phyloP scores from a whole-genome alignment of 1,140 invertebrate genomes.

The Nilaparvata lugens region DNA sequence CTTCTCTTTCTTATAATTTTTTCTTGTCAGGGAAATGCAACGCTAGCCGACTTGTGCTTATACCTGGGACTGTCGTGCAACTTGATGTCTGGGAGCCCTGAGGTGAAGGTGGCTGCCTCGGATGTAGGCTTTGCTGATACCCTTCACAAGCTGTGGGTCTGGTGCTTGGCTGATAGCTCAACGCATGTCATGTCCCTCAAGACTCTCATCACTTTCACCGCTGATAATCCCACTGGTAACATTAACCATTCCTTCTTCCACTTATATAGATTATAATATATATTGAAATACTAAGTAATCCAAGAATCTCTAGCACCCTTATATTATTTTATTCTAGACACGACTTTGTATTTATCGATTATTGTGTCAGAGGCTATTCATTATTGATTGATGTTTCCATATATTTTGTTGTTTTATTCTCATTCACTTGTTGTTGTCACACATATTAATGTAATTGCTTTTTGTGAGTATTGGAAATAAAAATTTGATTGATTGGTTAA shows the following conservation, averaged over 20 bases:
- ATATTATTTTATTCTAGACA: no score
- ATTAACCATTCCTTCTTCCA: background rate
- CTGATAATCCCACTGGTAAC: conserved; percentile 39
- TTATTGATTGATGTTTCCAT: no score
- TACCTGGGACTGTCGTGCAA: conserved; percentile 42
- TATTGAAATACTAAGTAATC: no score
- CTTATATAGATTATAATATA: no score
- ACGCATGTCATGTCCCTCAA: conserved; percentile 37
- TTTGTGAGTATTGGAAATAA: no score
- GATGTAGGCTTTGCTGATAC: conserved; percentile 40
- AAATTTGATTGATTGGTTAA: no score
- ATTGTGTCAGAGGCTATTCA: no score
- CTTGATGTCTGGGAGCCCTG: conserved; percentile 36
- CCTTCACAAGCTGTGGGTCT: conserved; percentile 45
- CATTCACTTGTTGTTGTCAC: no score
- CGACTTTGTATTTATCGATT: no score
- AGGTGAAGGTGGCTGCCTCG: conserved; percentile 36
- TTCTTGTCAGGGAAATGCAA: conserved; percentile 33
- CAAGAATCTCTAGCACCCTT: no score
- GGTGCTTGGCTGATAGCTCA: conserved; percentile 38
- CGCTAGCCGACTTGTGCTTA: conserved; percentile 38
- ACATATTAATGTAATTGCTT: no score
- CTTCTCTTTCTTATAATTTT: background rate
- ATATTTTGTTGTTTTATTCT: no score
- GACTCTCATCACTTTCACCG: conserved; percentile 43